Evolutionary conservation across 2,888 invertebrate species (phyloP), one percentile per base, ranked within the genome.

Genomic region (Hirtodrosophila cameraria): DNA sequence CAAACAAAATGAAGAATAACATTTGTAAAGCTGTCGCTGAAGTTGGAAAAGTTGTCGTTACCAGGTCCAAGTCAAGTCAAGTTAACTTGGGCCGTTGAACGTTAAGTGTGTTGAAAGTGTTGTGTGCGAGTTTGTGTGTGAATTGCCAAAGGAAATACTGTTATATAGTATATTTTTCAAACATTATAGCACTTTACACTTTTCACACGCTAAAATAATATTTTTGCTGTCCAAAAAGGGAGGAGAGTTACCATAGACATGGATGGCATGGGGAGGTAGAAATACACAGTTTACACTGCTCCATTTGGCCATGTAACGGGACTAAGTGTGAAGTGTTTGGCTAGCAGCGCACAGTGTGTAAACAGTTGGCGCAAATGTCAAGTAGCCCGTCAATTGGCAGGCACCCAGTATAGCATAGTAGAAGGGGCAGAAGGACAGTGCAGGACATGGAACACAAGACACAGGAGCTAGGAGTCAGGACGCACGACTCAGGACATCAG

Each of bases 191-290:
- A 82, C 85, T 82, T 73, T 82, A 80, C 85, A 82, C 80, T 80
- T 82, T 82, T 85, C 85, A 85, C 82, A 82, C 83, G 83, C 82
- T 85, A 68, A 80, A 85, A 85, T 85, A 82, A 82, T 82, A 82
- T 82, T 82, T 82, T 82, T 41, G 45, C 62, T 55, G 66, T 52
- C 60, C 39, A 59, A 28, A 39, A 28, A 39, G 23, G 15, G 16
- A 31, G 16, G 18, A 9, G 35, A 20, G 31, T 7, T 23, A 8
- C 23, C 13, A 6, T 13, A 6, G 13, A 2, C 16, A 6, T 20
- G 18, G 15, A n/a, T n/a, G n/a, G 12, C 4, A 15, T 13, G 35
- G 43, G 9, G 28, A 12, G 12, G 45, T 36, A 58, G 43, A 33
- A 30, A 20, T 25, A 41, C 30, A 53, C 50, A 52, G 63, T 62